These are phyloP conservation scores for Arctocebus calabarensis DNA, from an alignment of 2,797 vertebrate species.

Conservation along the genomic window DNA sequence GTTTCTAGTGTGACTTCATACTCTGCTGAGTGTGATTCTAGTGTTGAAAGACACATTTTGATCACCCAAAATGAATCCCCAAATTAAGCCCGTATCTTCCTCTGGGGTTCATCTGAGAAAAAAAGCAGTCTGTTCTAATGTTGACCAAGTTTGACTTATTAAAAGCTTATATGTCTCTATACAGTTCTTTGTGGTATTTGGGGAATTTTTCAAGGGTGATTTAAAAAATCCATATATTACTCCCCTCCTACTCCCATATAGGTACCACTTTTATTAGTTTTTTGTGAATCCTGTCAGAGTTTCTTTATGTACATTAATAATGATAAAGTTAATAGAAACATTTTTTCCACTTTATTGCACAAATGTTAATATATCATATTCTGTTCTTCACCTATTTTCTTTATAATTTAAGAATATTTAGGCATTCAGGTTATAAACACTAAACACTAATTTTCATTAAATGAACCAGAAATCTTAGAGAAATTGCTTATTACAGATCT, in stretches of 20 bases:
- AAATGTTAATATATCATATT: neutral
- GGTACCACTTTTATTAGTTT: slow-evolving; percentile 18
- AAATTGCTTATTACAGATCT: neutral
- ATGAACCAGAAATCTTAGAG: neutral
- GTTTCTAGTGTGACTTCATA: neutral
- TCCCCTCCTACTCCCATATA: neutral
- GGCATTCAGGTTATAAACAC: neutral
- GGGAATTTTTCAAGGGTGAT: slow-evolving; percentile 4
- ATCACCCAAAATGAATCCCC: neutral
- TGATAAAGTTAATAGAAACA: neutral
- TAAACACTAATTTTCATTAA: slow-evolving; percentile 25
- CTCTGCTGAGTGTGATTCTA: neutral
- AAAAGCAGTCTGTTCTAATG: neutral
- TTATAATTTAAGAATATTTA: neutral
- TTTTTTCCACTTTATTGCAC: neutral
- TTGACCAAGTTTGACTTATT: neutral
- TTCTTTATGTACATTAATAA: neutral
- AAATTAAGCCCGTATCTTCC: neutral
- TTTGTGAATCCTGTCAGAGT: neutral
- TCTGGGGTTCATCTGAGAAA: neutral
- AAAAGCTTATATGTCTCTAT: neutral
- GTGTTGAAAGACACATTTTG: neutral
- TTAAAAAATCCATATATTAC: neutral
- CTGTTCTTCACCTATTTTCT: neutral
- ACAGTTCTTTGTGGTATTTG: neutral